Evolutionary conservation across 2,888 invertebrate species (phyloP).

Genomic region (Agelastica alni): DNA sequence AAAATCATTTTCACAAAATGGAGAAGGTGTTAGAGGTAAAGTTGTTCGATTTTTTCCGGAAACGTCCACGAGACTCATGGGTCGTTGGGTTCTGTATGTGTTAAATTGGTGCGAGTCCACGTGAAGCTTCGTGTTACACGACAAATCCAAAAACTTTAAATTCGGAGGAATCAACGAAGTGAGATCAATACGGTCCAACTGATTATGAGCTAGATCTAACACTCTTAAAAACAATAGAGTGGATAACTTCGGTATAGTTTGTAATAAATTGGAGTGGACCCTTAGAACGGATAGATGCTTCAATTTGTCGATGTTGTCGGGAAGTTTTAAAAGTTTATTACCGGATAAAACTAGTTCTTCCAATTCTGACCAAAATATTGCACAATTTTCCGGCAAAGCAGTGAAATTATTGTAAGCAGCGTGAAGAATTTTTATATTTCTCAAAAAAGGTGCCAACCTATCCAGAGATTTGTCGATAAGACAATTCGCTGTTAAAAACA

Average conservation of each 20-base stretch:
- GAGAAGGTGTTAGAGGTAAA: conserved; percentile 62
- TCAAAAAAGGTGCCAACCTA: conserved; percentile 66
- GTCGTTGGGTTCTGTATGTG: conserved; percentile 75
- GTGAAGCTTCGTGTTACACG: conserved; percentile 79
- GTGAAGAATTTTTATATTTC: conserved; percentile 72
- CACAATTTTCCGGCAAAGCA: conserved; percentile 72
- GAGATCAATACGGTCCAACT: conserved; percentile 78
- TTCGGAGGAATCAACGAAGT: conserved; percentile 77
- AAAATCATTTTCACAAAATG: conserved; percentile 62
- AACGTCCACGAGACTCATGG: conserved; percentile 82
- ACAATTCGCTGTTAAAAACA: conserved; percentile 77
- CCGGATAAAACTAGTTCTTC: conserved; percentile 84
- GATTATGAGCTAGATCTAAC: conserved; percentile 83
- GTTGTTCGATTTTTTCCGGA: conserved; percentile 76
- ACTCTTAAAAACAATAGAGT: conserved; percentile 75
- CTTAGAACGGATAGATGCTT: conserved; percentile 74
- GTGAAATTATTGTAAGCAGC: conserved; percentile 80
- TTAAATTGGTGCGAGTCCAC: conserved; percentile 83
- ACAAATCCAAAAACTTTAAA: conserved; percentile 82
- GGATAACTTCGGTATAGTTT: conserved; percentile 76
- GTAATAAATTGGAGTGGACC: conserved; percentile 80
- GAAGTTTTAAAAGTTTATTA: conserved; percentile 75
- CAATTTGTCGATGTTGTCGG: conserved; percentile 74
- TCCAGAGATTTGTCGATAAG: conserved; percentile 66
- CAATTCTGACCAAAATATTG: conserved; percentile 75